Base-by-base conservation (phyloP, 2,888 invertebrate genomes). In the Metacarcinus magister region DNA sequence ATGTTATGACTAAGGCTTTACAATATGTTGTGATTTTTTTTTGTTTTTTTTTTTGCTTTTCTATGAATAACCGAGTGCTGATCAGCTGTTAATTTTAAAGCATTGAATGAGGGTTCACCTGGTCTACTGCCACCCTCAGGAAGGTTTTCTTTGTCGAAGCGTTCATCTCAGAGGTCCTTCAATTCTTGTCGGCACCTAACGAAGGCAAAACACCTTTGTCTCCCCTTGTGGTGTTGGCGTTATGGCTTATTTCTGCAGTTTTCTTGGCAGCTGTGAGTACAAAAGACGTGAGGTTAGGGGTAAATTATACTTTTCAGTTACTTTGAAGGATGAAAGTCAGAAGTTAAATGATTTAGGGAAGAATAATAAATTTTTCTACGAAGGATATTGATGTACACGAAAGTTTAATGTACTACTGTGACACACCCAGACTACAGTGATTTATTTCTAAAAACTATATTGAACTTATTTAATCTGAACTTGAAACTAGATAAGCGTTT, bases 41-140 rank as follows among this genome's bases (percentile, higher is more conserved):
- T 10, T 7, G 10, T 46, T 10, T 46, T 46, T 46, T 46, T 46
- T 7, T 46, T 46, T 46, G 10, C 46, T 46, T 7, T 46, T 46
- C 46, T 46, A 46, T 46, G 46, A 46, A 46, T 46, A 46, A 46
- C 46, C 10, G 5, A 46, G 46, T 46, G 46, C 46, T 46, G 46
- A 46, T 48, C 13, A 48, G n/a, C 48, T 13, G 7, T 13, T 13
- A 48, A 5, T 8, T 13, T 48, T 48, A 5, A 13, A 48, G 67
- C n/a, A 67, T 67, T 19, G n/a, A 67, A n/a, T 13, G n/a, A 67
- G 2, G n/a, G 16, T n/a, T 67, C n/a, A 67, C 67, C 67, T 67
- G 67, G 13, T 92, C 92, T 28, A 92, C 92, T 7, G 92, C 92
- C 92, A 92, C 92, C 92, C 28, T 92, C 28, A 92, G 48, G 28